Percentiles rank a stretch among this genome's conserved stretches.
Evolutionary conservation across 2,888 invertebrate species (phyloP).

Genomic region (Tuberolachnus salignus): DNA sequence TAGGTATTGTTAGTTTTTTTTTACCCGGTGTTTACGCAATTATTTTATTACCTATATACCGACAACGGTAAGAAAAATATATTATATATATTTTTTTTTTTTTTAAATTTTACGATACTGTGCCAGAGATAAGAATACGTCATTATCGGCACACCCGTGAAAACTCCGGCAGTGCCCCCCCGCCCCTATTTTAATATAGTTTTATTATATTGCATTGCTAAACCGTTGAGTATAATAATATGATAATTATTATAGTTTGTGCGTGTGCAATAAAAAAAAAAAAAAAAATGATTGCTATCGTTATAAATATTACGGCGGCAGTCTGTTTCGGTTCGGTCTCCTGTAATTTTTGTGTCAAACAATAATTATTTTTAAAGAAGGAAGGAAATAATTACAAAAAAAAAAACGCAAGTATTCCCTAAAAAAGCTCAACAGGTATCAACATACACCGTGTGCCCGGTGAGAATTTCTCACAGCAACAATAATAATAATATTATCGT

Average conservation of each 20-base stretch:
- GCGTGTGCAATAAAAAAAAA: too few relatives aligned
- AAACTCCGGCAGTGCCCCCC: background rate
- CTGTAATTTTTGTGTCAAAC: background rate
- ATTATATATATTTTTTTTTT: slow-evolving; percentile 1
- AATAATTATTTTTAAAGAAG: too few relatives aligned
- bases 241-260: too few relatives aligned
- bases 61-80: background rate
- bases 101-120: background rate
- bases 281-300: too few relatives aligned
- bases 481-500: background rate
- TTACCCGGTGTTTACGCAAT: too few relatives aligned
- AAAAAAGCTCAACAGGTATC: background rate
- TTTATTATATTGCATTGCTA: too few relatives aligned
- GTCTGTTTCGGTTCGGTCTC: slow-evolving; percentile 11
- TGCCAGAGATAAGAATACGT: background rate
- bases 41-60: slow-evolving; percentile 32
- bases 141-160: background rate
- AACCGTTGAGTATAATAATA: too few relatives aligned
- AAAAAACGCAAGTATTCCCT: background rate
- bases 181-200: too few relatives aligned
- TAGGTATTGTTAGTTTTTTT: too few relatives aligned
- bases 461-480: slow-evolving; percentile 21
- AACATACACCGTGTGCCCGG: background rate
- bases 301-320: too few relatives aligned
- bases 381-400: too few relatives aligned